These are phyloP conservation scores for Netelia inedita DNA, from an alignment of 2,888 invertebrate species.

Conservation along the genomic window DNA sequence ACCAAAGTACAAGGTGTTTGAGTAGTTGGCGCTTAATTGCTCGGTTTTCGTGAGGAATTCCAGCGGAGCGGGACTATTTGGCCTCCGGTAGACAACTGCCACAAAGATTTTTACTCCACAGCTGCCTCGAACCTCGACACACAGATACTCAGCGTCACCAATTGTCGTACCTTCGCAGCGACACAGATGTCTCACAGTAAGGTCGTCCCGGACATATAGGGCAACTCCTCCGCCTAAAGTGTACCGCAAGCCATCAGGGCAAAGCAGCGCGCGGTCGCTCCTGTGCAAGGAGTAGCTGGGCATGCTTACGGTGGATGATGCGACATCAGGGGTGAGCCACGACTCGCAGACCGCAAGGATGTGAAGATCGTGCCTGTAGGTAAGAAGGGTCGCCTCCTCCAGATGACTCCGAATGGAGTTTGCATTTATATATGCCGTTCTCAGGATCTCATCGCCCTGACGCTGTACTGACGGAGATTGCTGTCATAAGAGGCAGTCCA, in stretches of 20 bases:
- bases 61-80: neutral
- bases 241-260: neutral
- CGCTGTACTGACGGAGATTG: neutral
- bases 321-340: neutral
- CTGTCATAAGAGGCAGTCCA: neutral
- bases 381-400: neutral
- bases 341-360: too few species aligned
- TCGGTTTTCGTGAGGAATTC: neutral
- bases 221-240: conserved; percentile 45
- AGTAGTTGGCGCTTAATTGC: neutral
- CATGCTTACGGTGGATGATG: neutral
- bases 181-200: neutral
- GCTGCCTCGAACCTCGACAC: neutral
- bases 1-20: conserved; percentile 3
- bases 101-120: neutral
- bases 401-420: neutral
- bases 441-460: neutral
- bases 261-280: conserved; percentile 22
- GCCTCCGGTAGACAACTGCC: conserved; percentile 3
- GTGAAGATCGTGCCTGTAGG: too few species aligned
- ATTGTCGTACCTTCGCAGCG: neutral
- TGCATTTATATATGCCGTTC: neutral
- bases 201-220: conserved; percentile 29
- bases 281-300: neutral
- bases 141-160: conserved; percentile 23